Conservation (phyloP, 2,113 vertebrate species). For the Chaetorhynchus papuensis region DNA sequence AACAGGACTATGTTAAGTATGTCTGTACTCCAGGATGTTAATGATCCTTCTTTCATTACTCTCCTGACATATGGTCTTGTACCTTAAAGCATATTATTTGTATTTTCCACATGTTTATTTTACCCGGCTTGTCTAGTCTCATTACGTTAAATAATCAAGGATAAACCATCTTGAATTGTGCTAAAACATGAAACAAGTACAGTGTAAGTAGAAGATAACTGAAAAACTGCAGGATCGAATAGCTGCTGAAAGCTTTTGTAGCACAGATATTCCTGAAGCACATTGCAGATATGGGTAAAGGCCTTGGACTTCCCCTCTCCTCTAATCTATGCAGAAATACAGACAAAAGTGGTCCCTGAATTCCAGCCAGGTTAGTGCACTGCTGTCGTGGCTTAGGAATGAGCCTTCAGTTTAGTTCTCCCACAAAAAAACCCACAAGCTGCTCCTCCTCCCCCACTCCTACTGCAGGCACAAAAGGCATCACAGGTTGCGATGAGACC, state of each 20-base stretch:
- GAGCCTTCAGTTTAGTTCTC: neutral
- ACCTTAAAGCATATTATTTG: neutral
- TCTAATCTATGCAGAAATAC: neutral
- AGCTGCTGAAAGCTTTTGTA: neutral
- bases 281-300: neutral
- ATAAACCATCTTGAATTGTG: neutral
- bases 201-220: neutral
- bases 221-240: neutral
- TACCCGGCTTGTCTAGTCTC: neutral
- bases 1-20: neutral
- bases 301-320: neutral
- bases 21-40: neutral
- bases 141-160: neutral
- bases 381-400: neutral
- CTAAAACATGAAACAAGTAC: neutral
- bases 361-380: neutral
- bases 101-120: neutral
- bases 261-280: neutral
- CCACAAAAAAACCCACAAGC: neutral
- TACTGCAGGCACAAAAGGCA: neutral
- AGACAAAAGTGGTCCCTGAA: neutral
- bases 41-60: neutral
- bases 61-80: neutral
- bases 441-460: neutral
- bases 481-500: neutral